Percentiles rank a stretch among this genome's conserved stretches.
Evolutionary conservation across 2,797 vertebrate species (phyloP).

Genomic region (Apodemus agrarius): DNA sequence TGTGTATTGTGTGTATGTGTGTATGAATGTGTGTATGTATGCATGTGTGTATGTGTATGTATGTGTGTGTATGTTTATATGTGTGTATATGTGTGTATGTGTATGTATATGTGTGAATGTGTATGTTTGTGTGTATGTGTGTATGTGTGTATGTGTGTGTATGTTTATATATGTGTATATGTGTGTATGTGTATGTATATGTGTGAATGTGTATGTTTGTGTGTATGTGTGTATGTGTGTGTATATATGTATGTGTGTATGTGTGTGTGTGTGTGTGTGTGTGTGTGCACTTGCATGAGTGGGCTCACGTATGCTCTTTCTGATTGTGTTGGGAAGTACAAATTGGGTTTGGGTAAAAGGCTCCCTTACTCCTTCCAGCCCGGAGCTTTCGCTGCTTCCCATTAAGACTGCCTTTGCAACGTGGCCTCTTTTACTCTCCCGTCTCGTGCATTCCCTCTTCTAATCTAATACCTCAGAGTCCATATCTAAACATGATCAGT

Average conservation of each 20-base stretch:
- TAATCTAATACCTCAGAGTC: conserved; percentile 90
- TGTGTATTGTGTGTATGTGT: too few species aligned
- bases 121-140: not conserved
- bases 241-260: too few species aligned
- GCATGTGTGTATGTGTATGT: not conserved
- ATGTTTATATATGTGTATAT: too few species aligned
- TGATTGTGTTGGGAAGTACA: conserved; percentile 84
- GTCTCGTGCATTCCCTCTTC: conserved; percentile 90
- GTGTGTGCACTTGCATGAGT: fast-evolving
- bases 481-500: conserved; percentile 93
- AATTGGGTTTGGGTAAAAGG: conserved; percentile 84
- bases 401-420: conserved; percentile 89
- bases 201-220: not conserved
- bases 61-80: not conserved
- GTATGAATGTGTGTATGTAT: too few species aligned
- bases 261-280: not conserved
- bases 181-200: not conserved
- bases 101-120: too few species aligned
- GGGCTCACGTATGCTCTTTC: conserved; percentile 44
- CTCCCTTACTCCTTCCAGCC: conserved; percentile 52
- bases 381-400: conserved; percentile 83
- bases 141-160: not conserved
- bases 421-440: conserved; percentile 91
- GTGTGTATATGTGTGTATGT: not conserved
- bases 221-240: too few species aligned